Percentiles rank a stretch among this genome's conserved stretches.
phyloP scores from a whole-genome alignment of 2,113 vertebrate species.

The Paedocypris sp. region DNA sequence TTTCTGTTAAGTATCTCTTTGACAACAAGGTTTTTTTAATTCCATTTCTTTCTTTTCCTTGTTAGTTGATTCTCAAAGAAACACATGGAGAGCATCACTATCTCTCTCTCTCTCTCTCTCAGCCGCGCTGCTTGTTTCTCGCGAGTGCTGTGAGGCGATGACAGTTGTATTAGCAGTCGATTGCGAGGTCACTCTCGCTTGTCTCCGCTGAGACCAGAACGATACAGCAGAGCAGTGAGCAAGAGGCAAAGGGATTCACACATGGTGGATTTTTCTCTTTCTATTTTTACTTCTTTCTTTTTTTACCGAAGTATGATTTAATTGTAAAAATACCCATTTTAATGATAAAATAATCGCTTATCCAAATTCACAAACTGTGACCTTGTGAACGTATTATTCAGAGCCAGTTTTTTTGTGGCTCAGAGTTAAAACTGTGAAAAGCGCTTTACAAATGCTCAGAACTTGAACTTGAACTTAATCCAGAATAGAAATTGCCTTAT shows the following conservation, averaged over 20 bases:
- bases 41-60: no score
- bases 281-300: not conserved
- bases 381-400: no score
- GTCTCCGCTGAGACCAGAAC: constrained; percentile 46
- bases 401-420: no score
- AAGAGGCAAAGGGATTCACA: not conserved
- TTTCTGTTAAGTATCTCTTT: no score
- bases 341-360: no score
- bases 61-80: not conserved
- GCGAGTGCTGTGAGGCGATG: constrained; percentile 49
- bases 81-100: not conserved
- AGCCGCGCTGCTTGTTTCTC: constrained; percentile 26
- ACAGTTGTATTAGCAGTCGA: constrained; percentile 65
- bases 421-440: no score
- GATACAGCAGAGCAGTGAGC: constrained; percentile 20
- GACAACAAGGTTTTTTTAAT: no score
- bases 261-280: not conserved
- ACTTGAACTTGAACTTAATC: no score
- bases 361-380: no score
- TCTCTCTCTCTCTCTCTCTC: constrained; percentile 3
- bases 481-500: no score
- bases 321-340: no score
- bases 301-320: not conserved
- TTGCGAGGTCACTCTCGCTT: constrained; percentile 57
- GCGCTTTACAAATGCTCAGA: no score